phyloP scores from a whole-genome alignment of 2,113 vertebrate species.

The Brachionichthys hirsutus region DNA sequence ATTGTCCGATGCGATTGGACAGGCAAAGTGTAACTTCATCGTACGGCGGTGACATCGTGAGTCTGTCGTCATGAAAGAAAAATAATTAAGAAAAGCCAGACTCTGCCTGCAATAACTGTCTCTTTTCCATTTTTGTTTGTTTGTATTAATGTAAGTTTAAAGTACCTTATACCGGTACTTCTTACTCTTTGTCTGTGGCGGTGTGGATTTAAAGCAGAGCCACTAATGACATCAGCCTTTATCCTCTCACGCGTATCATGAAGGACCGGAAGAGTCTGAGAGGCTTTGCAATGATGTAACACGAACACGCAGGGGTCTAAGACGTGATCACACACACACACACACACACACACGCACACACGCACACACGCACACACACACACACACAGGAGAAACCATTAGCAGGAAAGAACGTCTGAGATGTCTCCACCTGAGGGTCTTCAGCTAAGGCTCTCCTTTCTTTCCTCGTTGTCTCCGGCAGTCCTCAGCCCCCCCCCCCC shows the following conservation, averaged over 20 bases:
- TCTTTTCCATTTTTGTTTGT: no score
- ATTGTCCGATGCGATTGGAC: no score
- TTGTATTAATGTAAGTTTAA: no score
- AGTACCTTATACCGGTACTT: no score
- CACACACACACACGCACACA: background rate
- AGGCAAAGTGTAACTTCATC: no score
- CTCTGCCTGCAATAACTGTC: no score
- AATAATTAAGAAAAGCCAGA: no score
- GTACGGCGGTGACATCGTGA: no score
- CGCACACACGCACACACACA: background rate
- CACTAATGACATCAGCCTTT: conserved; percentile 60
- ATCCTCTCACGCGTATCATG: conserved; percentile 55
- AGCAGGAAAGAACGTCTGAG: background rate
- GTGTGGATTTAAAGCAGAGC: conserved; percentile 18
- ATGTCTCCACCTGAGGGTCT: conserved; percentile 32
- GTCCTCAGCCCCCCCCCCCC: conserved; percentile 12
- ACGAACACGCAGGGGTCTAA: conserved; percentile 22
- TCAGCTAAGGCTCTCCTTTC: conserved; percentile 22
- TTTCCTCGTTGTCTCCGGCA: conserved; percentile 1
- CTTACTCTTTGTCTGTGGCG: background rate
- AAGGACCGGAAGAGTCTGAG: conserved; percentile 51
- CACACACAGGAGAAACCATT: conserved; percentile 20
- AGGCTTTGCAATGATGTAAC: conserved; percentile 60
- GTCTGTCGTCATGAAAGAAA: no score
- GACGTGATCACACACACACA: background rate